These are phyloP conservation scores for Choloepus hoffmanni DNA, from an alignment of 2,113 vertebrate species.

Conservation along the genomic window DNA sequence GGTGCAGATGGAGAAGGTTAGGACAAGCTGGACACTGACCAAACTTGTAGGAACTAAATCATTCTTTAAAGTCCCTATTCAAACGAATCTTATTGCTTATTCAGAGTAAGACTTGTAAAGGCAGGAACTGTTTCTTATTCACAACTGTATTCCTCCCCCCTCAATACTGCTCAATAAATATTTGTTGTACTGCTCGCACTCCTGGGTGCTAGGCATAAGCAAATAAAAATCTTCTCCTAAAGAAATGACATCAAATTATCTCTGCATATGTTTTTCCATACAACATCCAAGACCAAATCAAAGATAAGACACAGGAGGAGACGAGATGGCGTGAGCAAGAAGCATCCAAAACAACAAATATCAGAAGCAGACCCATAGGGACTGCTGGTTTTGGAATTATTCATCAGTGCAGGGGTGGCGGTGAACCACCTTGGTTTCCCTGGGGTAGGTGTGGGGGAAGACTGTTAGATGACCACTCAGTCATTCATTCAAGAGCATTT, in stretches of 20 bases:
- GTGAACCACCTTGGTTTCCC: neutral
- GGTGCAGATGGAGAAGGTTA: neutral
- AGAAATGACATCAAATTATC: conserved; percentile 49
- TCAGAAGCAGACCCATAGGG: neutral
- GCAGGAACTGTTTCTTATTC: conserved; percentile 52
- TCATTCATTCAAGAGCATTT: conserved; percentile 55
- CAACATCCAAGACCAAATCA: conserved; percentile 27
- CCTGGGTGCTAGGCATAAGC: conserved; percentile 28
- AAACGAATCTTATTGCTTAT: conserved; percentile 58
- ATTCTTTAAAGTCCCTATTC: conserved; percentile 59
- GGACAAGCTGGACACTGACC: conserved; percentile 5
- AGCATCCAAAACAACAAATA: neutral
- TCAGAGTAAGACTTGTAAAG: conserved; percentile 28
- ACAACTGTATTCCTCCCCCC: neutral
- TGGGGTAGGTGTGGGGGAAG: conserved; percentile 1
- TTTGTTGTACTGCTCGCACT: conserved; percentile 25
- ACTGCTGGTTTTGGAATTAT: conserved; percentile 33
- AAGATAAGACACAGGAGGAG: neutral
- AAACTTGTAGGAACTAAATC: conserved; percentile 46
- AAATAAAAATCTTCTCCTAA: conserved; percentile 56
- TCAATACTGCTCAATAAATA: conserved; percentile 39
- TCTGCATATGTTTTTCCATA: conserved; percentile 38
- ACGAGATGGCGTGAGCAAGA: conserved; percentile 32
- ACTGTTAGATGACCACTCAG: neutral
- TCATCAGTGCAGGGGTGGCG: neutral